phyloP scores from a whole-genome alignment of 2,888 invertebrate species.

The Leucophenga montana region DNA sequence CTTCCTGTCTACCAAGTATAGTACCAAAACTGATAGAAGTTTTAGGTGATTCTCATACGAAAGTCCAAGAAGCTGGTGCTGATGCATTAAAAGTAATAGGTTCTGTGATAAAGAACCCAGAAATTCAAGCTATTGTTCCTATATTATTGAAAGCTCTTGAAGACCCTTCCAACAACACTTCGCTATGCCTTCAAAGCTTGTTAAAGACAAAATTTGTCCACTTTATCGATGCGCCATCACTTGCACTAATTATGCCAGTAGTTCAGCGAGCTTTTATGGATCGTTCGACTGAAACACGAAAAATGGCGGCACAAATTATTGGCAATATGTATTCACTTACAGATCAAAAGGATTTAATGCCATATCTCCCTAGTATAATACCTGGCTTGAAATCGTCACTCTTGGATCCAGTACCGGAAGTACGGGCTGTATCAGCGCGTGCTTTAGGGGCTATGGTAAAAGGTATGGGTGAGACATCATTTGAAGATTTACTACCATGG shows the following conservation, averaged over 20 bases:
- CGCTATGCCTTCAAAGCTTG: conserved; percentile 91
- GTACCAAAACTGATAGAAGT: conserved; percentile 98
- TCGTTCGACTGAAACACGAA: conserved; percentile 96
- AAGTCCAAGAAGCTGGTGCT: conserved; percentile 96
- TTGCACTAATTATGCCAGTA: conserved; percentile 99
- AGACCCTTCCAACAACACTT: conserved; percentile 96
- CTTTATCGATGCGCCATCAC: conserved; percentile 98
- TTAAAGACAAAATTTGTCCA: conserved; percentile 98
- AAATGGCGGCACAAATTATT: conserved; percentile 99
- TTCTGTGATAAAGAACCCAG: conserved; percentile 97
- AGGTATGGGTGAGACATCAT: conserved; percentile 96
- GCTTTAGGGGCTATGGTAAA: conserved; percentile 98
- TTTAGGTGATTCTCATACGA: conserved; percentile 96
- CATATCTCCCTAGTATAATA: conserved; percentile 96
- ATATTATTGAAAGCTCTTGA: conserved; percentile 91
- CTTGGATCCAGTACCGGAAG: conserved; percentile 98
- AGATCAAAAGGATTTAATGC: conserved; percentile 97
- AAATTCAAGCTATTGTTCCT: conserved; percentile 95
- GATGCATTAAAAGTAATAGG: conserved; percentile 97
- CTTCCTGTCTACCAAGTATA: conserved; percentile 97
- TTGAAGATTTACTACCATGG: conserved; percentile 98
- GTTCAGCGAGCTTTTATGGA: conserved; percentile 98
- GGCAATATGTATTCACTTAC: conserved; percentile 99
- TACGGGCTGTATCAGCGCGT: conserved; percentile 94
- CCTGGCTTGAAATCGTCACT: conserved; percentile 96